Evolutionary conservation across 2,113 vertebrate species (phyloP).

Genomic region (Oriolus oriolus): DNA sequence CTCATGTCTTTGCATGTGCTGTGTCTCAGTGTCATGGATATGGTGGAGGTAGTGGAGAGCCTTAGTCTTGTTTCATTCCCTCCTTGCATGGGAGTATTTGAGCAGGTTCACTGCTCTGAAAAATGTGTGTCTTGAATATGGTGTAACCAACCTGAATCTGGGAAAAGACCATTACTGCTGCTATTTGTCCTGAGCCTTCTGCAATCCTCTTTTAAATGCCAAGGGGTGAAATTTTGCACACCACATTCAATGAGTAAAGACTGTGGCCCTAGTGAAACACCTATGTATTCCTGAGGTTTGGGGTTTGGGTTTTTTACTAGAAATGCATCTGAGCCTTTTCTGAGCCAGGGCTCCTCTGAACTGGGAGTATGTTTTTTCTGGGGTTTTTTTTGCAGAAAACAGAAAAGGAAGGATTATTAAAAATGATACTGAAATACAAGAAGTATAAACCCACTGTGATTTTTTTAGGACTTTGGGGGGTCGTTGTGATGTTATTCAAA

Average conservation of each 20-base stretch:
- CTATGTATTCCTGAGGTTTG: neutral
- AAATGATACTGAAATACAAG: neutral
- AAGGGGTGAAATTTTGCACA: neutral
- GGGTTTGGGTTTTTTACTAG: neutral
- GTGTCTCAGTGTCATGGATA: conserved; percentile 13
- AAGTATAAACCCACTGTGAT: neutral
- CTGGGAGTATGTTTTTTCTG: neutral
- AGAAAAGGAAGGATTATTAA: neutral
- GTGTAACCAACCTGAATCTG: neutral
- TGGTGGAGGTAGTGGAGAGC: neutral
- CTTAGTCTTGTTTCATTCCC: neutral
- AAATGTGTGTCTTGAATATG: neutral
- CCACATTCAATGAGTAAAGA: neutral
- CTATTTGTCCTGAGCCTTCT: neutral
- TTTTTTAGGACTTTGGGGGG: neutral
- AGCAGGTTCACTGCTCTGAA: neutral
- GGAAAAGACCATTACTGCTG: neutral
- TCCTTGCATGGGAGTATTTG: neutral
- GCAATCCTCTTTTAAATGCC: neutral
- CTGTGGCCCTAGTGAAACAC: neutral
- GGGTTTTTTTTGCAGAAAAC: neutral
- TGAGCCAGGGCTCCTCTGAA: neutral
- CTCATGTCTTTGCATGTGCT: conserved; percentile 39
- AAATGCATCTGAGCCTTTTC: neutral
- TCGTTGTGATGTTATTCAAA: neutral